These are phyloP conservation scores for Adelosebastes latens DNA, from an alignment of 2,797 vertebrate species.

Conservation along the genomic window DNA sequence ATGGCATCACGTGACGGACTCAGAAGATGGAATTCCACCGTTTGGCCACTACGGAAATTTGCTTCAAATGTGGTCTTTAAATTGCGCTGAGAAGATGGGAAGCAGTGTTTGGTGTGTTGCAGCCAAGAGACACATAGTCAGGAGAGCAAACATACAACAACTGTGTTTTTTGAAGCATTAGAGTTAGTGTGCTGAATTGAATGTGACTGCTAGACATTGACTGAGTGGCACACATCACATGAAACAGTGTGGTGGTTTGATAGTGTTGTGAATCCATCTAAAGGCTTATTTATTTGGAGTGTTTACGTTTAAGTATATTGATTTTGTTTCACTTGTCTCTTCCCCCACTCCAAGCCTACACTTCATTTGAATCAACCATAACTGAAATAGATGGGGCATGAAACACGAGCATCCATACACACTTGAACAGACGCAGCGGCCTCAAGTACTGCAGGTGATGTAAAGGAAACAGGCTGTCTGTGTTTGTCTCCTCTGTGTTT, in stretches of 20 bases:
- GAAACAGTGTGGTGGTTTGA: conserved; percentile 17
- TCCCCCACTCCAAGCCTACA: conserved; percentile 16
- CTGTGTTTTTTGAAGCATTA: not conserved
- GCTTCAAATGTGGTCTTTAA: not conserved
- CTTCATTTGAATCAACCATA: conserved; percentile 42
- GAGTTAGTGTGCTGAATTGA: not conserved
- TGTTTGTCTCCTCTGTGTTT: conserved; percentile 40
- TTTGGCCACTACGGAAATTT: too few species aligned
- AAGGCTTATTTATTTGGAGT: conserved; percentile 43
- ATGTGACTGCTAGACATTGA: conserved; percentile 1
- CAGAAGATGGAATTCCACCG: too few species aligned
- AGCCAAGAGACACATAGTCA: not conserved
- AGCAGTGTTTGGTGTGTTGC: not conserved
- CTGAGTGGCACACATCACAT: not conserved
- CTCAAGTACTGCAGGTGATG: conserved; percentile 33
- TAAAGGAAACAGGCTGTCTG: conserved; percentile 32
- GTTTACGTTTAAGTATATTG: conserved; percentile 60
- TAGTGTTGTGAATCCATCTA: conserved; percentile 14
- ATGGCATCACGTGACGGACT: too few species aligned
- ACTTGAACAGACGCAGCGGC: conserved; percentile 25
- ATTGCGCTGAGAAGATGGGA: not conserved
- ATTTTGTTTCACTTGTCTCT: conserved; percentile 44
- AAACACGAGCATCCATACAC: conserved; percentile 11
- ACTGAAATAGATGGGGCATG: conserved; percentile 38
- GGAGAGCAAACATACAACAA: not conserved